Conservation (phyloP, 2,888 invertebrate species). For the Deroplatys truncata region DNA sequence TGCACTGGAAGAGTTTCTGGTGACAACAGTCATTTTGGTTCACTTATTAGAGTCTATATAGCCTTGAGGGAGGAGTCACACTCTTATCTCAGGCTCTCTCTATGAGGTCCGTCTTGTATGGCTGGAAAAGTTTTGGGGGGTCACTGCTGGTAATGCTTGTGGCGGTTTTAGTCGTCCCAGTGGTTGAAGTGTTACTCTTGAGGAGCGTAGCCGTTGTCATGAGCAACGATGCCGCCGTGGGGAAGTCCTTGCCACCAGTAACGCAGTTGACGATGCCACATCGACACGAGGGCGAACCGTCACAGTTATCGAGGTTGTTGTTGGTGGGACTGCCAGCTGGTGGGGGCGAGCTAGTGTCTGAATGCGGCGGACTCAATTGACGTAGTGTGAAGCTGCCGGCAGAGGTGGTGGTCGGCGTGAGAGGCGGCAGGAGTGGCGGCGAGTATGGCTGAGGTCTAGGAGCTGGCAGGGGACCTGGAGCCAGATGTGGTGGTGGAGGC, state of each 20-base stretch:
- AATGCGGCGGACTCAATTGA: background rate
- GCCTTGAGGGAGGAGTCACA: background rate
- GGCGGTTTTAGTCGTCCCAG: conserved; percentile 28
- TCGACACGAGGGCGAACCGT: conserved; percentile 21
- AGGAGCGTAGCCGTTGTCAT: conserved; percentile 33
- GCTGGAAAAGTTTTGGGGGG: conserved; percentile 68
- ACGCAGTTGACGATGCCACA: conserved; percentile 52
- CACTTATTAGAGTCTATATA: background rate
- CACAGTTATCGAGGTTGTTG: conserved; percentile 21
- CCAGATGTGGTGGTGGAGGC: conserved; percentile 19
- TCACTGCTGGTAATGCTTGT: conserved; percentile 37
- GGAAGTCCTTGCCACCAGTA: conserved; percentile 27
- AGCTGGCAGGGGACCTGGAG: background rate
- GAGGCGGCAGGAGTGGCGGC: conserved; percentile 14
- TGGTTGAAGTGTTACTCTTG: conserved; percentile 41
- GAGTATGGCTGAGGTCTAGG: conserved; percentile 18
- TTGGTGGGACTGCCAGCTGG: background rate
- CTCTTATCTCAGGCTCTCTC: conserved; percentile 6
- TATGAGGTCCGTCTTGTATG: conserved; percentile 59
- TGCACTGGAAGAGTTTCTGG: too few relatives aligned
- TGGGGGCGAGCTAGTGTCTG: conserved; percentile 6
- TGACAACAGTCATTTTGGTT: too few relatives aligned
- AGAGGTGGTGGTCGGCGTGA: background rate
- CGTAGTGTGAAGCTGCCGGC: background rate
- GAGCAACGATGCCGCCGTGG: conserved; percentile 32